phyloP scores from a whole-genome alignment of 1,140 invertebrate genomes.

The Drosophila orosa region DNA sequence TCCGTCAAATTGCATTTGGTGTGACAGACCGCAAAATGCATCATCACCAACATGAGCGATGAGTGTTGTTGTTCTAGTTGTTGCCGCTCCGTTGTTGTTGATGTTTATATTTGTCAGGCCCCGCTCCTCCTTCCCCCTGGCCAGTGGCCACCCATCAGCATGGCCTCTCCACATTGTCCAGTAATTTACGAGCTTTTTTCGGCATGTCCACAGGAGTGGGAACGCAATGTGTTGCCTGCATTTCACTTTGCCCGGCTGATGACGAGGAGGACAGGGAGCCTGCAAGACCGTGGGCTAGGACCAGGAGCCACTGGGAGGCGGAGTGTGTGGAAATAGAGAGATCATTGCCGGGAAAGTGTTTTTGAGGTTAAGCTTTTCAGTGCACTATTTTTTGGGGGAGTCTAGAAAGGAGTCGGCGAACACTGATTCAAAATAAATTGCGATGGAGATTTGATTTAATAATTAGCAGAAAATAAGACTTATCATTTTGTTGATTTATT shows the following conservation, averaged over 20 bases:
- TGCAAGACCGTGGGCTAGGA: constrained; percentile 38
- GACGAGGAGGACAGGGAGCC: constrained; percentile 11
- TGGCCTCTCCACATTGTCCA: constrained; percentile 63
- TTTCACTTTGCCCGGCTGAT: constrained; percentile 49
- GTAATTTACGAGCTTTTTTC: constrained; percentile 81
- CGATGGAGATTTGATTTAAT: too few species aligned
- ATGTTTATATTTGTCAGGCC: constrained; percentile 80
- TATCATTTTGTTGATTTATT: too few species aligned
- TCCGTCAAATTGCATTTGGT: constrained; percentile 83
- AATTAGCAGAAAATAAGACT: too few species aligned
- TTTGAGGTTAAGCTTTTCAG: constrained; percentile 50
- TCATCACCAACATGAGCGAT: constrained; percentile 84
- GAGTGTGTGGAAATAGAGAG: constrained; percentile 22
- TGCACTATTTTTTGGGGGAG: constrained; percentile 18
- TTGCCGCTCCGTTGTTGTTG: constrained; percentile 54
- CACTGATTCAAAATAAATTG: constrained; percentile 3
- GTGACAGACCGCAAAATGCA: constrained; percentile 84
- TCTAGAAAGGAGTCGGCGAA: not conserved
- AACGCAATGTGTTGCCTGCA: constrained; percentile 75
- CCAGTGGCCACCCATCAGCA: constrained; percentile 21
- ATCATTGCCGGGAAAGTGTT: constrained; percentile 59
- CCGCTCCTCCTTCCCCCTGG: not conserved
- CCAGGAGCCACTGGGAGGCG: not conserved
- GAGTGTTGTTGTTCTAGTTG: constrained; percentile 68
- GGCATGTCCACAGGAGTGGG: constrained; percentile 56